Evolutionary conservation across 2,113 vertebrate species (phyloP).

Genomic region (Epinephelus cyanopodus): DNA sequence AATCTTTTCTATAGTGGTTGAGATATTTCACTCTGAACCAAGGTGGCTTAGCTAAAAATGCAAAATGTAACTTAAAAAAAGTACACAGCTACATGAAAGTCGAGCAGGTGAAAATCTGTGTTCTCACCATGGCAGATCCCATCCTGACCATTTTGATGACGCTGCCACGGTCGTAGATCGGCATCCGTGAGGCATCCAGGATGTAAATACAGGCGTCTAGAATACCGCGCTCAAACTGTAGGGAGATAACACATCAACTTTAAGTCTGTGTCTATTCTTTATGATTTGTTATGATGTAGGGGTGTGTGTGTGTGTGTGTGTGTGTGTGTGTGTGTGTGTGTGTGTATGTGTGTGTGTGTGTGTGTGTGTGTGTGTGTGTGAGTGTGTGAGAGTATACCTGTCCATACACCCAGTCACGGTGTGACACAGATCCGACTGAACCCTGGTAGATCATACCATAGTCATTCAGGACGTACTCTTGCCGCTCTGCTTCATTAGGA

Average conservation of each 20-base stretch:
- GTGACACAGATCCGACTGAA: conserved; percentile 36
- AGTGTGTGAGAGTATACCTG: conserved; percentile 85
- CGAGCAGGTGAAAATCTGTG: not conserved
- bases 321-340: not conserved
- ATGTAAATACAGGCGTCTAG: conserved; percentile 91
- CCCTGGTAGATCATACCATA: conserved; percentile 89
- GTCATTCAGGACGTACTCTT: conserved; percentile 93
- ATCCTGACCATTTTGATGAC: conserved; percentile 87
- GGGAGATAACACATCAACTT: not conserved
- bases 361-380: too few relatives aligned
- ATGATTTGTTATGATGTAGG: too few relatives aligned
- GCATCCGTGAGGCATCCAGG: conserved; percentile 88
- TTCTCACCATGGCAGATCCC: conserved; percentile 90
- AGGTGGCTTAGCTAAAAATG: too few relatives aligned
- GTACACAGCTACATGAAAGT: not conserved
- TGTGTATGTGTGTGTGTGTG: too few relatives aligned
- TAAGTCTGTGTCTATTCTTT: too few relatives aligned
- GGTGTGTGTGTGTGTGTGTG: too few relatives aligned
- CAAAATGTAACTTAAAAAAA: too few relatives aligned
- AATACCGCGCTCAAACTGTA: conserved; percentile 90
- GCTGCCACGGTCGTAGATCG: conserved; percentile 87
- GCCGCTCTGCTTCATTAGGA: conserved; percentile 80
- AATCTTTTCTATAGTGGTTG: too few relatives aligned
- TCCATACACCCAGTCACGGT: conserved; percentile 90
- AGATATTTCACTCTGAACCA: too few relatives aligned